Evolutionary conservation across 2,888 invertebrate genomes (phyloP).

Genomic region (Mayetiola destructor): DNA sequence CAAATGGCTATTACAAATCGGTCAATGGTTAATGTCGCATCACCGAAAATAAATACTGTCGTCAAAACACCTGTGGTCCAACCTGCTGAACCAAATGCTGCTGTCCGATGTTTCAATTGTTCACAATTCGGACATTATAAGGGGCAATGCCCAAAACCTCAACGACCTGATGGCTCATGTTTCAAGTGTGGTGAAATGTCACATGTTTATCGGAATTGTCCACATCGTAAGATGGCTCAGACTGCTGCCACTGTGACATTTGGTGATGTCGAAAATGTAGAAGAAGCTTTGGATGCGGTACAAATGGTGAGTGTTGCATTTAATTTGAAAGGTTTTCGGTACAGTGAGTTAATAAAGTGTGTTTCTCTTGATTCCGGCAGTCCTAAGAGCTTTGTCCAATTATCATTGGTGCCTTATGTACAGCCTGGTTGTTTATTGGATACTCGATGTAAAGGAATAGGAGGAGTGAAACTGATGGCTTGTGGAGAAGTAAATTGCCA

Average conservation of each 20-base stretch:
- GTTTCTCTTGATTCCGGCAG: not conserved
- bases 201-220: not conserved
- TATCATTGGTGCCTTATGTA: too few species aligned
- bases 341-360: not conserved
- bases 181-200: not conserved
- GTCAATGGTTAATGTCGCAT: not conserved
- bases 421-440: not conserved
- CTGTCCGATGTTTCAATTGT: not conserved
- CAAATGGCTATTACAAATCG: not conserved
- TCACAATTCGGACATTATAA: not conserved
- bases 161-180: not conserved
- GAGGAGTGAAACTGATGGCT: not conserved
- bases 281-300: not conserved
- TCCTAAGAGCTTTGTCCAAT: not conserved
- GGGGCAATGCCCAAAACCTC: not conserved
- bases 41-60: not conserved
- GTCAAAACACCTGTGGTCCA: not conserved
- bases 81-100: not conserved
- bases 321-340: not conserved
- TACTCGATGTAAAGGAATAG: not conserved
- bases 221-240: not conserved
- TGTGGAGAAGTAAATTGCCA: not conserved
- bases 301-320: not conserved
- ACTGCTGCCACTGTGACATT: not conserved
- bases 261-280: not conserved